These are phyloP conservation scores for Mohoua ochrocephala DNA, from an alignment of 2,113 vertebrate species.

Conservation along the genomic window DNA sequence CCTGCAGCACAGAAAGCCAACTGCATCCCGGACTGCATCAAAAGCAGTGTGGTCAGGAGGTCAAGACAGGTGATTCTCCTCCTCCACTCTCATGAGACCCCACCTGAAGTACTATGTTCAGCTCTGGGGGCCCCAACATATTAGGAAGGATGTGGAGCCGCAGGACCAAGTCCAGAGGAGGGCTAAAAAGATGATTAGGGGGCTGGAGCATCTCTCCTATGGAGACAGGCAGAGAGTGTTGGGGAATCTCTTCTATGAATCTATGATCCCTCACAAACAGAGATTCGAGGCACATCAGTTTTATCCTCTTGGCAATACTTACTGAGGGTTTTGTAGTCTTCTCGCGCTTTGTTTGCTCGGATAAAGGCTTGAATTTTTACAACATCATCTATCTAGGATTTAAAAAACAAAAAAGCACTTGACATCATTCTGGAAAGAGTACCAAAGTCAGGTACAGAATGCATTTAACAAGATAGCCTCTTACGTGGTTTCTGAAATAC, in stretches of 20 bases:
- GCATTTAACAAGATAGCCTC: background rate
- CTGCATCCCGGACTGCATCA: background rate
- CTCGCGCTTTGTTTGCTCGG: constrained; percentile 95
- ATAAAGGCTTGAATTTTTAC: constrained; percentile 98
- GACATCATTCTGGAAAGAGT: background rate
- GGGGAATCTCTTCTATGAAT: background rate
- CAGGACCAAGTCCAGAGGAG: background rate
- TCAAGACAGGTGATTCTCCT: background rate
- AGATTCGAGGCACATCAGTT: background rate
- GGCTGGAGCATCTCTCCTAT: background rate
- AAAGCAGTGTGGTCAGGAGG: background rate
- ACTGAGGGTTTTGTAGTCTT: constrained; percentile 99
- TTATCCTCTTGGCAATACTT: constrained; percentile 65
- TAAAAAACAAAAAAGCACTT: background rate
- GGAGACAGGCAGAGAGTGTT: background rate
- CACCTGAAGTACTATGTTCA: background rate
- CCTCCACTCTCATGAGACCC: background rate
- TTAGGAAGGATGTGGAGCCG: background rate
- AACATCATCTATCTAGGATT: constrained; percentile 85
- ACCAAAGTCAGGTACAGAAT: background rate
- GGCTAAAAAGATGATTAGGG: background rate
- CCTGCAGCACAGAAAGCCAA: background rate
- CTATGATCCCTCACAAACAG: background rate
- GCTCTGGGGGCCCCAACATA: background rate
- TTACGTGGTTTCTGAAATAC: constrained; percentile 92